Evolutionary conservation across 2,888 invertebrate species (phyloP).

Genomic region (Diploptera punctata): DNA sequence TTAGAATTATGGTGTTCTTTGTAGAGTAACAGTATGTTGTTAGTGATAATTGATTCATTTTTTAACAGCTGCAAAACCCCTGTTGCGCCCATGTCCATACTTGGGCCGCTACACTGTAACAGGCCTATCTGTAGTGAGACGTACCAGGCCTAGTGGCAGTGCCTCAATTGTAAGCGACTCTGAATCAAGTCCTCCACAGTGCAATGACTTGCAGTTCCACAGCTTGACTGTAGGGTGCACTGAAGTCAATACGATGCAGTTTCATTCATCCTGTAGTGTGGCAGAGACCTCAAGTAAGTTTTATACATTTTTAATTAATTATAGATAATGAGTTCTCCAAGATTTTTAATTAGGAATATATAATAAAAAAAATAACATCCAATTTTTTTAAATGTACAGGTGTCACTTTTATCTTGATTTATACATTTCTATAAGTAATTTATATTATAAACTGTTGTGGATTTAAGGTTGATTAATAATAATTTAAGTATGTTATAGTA

Average conservation of each 20-base stretch:
- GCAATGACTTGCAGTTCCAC: constrained; percentile 30
- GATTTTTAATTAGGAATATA: too few species aligned
- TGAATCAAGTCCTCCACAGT: not conserved
- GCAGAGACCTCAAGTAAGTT: constrained; percentile 70
- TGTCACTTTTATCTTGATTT: not conserved
- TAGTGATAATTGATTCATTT: too few species aligned
- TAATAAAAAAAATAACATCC: not conserved
- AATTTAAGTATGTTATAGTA: too few species aligned
- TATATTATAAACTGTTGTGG: too few species aligned
- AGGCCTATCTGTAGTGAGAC: constrained; percentile 57
- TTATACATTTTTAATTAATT: not conserved
- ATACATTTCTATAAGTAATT: too few species aligned
- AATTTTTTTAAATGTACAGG: not conserved
- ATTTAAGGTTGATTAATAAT: too few species aligned
- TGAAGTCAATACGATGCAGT: constrained; percentile 78
- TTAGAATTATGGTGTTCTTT: too few species aligned
- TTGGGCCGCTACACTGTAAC: constrained; percentile 77
- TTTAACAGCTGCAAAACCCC: constrained; percentile 79
- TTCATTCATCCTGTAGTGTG: constrained; percentile 72
- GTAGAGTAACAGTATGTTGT: too few species aligned
- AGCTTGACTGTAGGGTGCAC: constrained; percentile 75
- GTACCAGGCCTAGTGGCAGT: not conserved
- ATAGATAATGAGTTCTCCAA: not conserved
- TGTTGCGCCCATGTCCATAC: constrained; percentile 84
- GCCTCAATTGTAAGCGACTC: not conserved